Evolutionary conservation across 2,797 vertebrate genomes (phyloP).

Genomic region (Crax fasciolata): DNA sequence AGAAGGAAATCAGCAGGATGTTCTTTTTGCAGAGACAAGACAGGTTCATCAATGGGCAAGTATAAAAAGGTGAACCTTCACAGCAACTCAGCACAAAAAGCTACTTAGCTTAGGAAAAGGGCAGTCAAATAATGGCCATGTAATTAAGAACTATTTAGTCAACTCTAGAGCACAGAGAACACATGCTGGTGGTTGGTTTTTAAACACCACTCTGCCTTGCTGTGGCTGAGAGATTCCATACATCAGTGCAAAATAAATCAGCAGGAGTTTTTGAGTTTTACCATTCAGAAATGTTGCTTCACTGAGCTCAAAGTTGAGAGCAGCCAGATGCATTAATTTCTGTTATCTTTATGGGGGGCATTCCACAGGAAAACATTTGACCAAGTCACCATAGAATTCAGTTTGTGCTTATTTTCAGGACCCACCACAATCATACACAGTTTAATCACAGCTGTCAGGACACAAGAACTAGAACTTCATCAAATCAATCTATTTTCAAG

Average conservation of each 20-base stretch:
- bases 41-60: background rate
- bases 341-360: background rate
- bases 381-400: background rate
- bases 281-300: background rate
- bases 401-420: background rate
- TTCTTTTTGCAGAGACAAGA: background rate
- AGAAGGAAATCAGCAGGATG: background rate
- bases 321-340: background rate
- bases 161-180: background rate
- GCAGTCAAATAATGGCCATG: background rate
- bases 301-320: background rate
- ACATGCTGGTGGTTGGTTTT: rapidly evolving
- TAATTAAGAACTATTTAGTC: background rate
- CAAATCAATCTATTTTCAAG: background rate
- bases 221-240: background rate
- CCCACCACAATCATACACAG: background rate
- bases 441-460: background rate
- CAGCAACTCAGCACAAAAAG: background rate
- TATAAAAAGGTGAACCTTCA: background rate
- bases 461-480: background rate
- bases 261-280: background rate
- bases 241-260: background rate
- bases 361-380: background rate
- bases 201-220: background rate
- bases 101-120: background rate